phyloP scores from a whole-genome alignment of 2,797 vertebrate species.

The Ctenopoma kingsleyae region DNA sequence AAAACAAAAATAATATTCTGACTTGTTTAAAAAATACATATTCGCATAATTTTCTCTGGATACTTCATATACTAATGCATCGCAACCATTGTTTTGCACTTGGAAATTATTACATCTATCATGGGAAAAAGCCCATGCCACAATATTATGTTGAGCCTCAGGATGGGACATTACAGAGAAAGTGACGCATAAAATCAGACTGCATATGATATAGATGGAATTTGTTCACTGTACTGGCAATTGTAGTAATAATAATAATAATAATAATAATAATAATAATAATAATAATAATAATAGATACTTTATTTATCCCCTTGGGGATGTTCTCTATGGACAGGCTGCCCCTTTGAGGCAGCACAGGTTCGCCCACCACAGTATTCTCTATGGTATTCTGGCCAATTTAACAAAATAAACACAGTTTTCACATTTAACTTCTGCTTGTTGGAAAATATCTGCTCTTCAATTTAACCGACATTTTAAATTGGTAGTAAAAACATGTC shows the following conservation, averaged over 20 bases:
- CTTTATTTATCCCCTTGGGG: no score
- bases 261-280: no score
- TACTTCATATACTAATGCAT: neutral
- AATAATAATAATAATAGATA: no score
- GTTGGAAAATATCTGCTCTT: constrained; percentile 9
- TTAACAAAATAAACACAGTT: neutral
- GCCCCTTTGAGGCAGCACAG: no score
- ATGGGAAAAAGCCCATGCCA: neutral
- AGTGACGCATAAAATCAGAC: neutral
- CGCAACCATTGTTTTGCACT: neutral
- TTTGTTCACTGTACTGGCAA: neutral
- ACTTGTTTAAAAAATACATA: neutral
- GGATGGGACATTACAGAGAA: neutral
- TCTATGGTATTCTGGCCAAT: neutral
- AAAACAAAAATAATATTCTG: neutral
- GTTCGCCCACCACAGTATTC: no score
- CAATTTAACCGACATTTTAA: constrained; percentile 3
- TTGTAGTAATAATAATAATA: no score
- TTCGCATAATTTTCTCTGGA: neutral
- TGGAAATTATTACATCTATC: neutral
- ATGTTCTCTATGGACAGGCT: no score
- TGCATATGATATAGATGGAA: neutral
- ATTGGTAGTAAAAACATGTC: constrained; percentile 36
- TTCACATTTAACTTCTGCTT: neutral
- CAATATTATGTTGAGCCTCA: neutral